These are phyloP conservation scores for Mamestra brassicae DNA, from an alignment of 2,888 invertebrate genomes.

Conservation along the genomic window DNA sequence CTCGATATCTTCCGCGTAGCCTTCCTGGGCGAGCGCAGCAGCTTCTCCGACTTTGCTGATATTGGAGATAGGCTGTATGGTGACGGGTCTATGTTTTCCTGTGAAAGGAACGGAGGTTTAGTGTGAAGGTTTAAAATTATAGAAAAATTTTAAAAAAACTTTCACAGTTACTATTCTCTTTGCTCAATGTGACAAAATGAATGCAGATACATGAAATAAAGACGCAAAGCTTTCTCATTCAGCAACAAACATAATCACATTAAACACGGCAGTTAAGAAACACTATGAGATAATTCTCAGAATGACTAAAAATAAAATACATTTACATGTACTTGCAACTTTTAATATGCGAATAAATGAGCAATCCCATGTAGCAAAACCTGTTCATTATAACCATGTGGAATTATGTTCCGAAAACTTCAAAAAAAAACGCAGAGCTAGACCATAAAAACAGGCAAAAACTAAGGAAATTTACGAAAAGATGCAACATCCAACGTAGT, in stretches of 20 bases:
- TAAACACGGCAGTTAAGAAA: constrained; percentile 46
- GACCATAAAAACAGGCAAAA: constrained; percentile 50
- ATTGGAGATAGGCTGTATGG: constrained; percentile 99
- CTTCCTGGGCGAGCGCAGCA: constrained; percentile 98
- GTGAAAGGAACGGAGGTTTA: constrained; percentile 76
- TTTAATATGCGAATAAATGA: constrained; percentile 63
- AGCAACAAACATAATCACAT: constrained; percentile 42
- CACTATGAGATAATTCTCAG: constrained; percentile 39
- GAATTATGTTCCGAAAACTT: constrained; percentile 43
- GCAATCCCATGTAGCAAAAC: constrained; percentile 57
- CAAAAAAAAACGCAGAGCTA: constrained; percentile 53
- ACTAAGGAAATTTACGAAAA: constrained; percentile 46
- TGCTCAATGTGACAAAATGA: neutral
- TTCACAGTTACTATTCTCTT: too few species aligned
- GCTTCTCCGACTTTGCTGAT: constrained; percentile 98
- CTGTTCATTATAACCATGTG: constrained; percentile 50
- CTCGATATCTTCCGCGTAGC: constrained; percentile 99
- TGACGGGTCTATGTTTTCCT: constrained; percentile 95
- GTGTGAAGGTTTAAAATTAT: neutral
- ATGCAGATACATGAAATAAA: neutral
- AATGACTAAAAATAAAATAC: constrained; percentile 60
- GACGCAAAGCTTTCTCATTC: constrained; percentile 41
- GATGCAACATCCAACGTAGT: constrained; percentile 49
- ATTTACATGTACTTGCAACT: constrained; percentile 58
- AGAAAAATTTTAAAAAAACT: too few species aligned